Base-by-base conservation (phyloP, 2,113 vertebrate genomes). In the Anseranas semipalmata region DNA sequence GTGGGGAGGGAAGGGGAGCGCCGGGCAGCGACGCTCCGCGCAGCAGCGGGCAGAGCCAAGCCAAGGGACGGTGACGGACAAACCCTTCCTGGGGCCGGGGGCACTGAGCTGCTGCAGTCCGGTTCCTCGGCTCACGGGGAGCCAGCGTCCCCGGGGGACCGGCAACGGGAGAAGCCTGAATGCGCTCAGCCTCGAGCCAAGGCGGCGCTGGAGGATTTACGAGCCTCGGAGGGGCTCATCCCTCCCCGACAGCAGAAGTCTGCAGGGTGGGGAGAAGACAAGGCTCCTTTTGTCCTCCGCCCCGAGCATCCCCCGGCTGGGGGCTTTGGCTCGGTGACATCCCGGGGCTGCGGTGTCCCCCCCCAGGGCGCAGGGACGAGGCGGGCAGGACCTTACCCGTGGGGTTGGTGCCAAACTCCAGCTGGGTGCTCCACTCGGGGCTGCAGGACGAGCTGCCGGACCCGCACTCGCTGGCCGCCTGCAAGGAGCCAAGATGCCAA, bases 401-500 rank as follows among this genome's bases (percentile, higher is more conserved):
- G 1, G 98, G 90, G 81, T 91, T 98, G 94, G 98, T 97, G 95
- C 98, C 96, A 41, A 99, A 99, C 43, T 99, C 99, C 33, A 99
- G 98, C 71, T 98, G 98, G 76, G 97, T 99, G 98, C 99, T 99
- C 99, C 99, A 99, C 96, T 99, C 99, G 0, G 99, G 99, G 94
- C 99, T 99, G 97, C 99, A 99, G 98, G 99, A 99, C 37, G 99
- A 98, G 95, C 99, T 99, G 96, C 98, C 96, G 9, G 99, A 98
- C 56, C 98, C 98, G 41, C 99, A 99, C 72, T 99, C 99, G 7
- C 98, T 98, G 74, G 98, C 98, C 67, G 98, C 98, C 99, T 99
- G 98, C 94, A 87, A 93, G 79, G 32, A 82, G 45, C 37, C 37
- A 15, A 94, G 86, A 89, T 63, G 28, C 21, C 6, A 4, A 46